phyloP scores from a whole-genome alignment of 2,888 invertebrate genomes.

The Acronicta leporina region DNA sequence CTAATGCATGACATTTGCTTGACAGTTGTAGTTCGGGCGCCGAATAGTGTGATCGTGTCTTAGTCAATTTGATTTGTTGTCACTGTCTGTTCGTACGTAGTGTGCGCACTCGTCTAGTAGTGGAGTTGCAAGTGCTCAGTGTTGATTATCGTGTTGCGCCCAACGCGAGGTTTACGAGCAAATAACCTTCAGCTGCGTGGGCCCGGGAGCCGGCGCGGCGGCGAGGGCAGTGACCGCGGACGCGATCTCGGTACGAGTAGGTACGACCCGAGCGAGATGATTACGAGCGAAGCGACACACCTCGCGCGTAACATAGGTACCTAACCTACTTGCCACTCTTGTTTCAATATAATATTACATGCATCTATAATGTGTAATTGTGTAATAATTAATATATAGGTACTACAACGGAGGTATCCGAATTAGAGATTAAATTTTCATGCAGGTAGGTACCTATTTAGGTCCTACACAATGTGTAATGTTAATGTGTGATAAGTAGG shows the following conservation, averaged over 20 bases:
- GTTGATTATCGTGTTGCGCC: too few species aligned
- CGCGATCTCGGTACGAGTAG: slow-evolving; percentile 65
- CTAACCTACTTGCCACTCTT: slow-evolving; percentile 16
- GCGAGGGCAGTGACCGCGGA: slow-evolving; percentile 76
- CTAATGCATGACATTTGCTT: too few species aligned
- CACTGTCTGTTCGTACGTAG: too few species aligned
- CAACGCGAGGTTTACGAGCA: too few species aligned
- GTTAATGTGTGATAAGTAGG: too few species aligned
- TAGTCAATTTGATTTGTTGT: too few species aligned
- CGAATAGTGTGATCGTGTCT: too few species aligned
- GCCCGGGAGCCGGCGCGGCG: slow-evolving; percentile 60
- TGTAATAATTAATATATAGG: neutral
- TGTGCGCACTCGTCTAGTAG: too few species aligned
- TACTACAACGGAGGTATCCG: slow-evolving; percentile 4
- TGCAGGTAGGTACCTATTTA: too few species aligned
- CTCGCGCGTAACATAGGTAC: slow-evolving; percentile 37
- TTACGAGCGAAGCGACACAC: slow-evolving; percentile 37
- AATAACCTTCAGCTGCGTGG: slow-evolving; percentile 8
- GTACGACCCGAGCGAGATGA: slow-evolving; percentile 43
- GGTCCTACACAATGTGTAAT: too few species aligned
- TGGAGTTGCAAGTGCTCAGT: too few species aligned
- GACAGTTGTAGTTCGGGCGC: too few species aligned
- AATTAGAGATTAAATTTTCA: neutral
- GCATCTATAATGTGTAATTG: neutral
- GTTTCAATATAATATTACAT: slow-evolving; percentile 7